These are phyloP conservation scores for Drosophila prosaltans DNA, from an alignment of 1,140 invertebrate species.

Conservation along the genomic window DNA sequence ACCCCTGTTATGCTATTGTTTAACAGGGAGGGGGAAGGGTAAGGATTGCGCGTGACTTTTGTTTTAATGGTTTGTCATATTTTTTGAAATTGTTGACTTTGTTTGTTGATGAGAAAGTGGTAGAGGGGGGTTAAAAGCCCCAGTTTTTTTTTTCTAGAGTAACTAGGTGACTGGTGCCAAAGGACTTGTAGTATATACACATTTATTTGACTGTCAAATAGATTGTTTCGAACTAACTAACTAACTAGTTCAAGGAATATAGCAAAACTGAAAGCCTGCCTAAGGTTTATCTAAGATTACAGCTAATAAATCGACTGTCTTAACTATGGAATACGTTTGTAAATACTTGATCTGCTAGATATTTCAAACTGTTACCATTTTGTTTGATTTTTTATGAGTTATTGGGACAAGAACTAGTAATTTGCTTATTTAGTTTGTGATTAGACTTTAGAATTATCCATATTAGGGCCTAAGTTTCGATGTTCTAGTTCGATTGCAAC, in stretches of 20 bases:
- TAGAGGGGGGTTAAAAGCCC: not conserved
- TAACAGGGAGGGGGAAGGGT: not conserved
- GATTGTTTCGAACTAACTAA: not conserved
- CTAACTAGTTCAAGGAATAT: constrained; percentile 2
- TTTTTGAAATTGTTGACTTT: constrained; percentile 22
- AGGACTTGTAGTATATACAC: not conserved
- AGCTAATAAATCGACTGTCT: too few species aligned
- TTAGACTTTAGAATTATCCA: too few species aligned
- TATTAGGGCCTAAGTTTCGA: too few species aligned
- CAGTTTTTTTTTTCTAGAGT: constrained; percentile 19
- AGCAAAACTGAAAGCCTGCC: not conserved
- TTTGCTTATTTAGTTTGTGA: too few species aligned
- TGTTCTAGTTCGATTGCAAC: too few species aligned
- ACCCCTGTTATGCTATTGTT: not conserved
- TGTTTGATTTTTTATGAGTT: too few species aligned
- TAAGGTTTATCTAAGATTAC: too few species aligned
- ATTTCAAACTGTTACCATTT: too few species aligned
- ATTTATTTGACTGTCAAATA: not conserved
- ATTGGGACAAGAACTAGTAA: too few species aligned
- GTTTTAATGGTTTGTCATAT: constrained; percentile 48
- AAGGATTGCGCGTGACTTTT: constrained; percentile 42
- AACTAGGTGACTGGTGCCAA: constrained; percentile 22
- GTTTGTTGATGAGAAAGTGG: not conserved
- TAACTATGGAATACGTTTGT: too few species aligned
- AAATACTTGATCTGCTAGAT: too few species aligned